Evolutionary conservation across 2,888 invertebrate species (phyloP).

Genomic region (Papilio gigon): DNA sequence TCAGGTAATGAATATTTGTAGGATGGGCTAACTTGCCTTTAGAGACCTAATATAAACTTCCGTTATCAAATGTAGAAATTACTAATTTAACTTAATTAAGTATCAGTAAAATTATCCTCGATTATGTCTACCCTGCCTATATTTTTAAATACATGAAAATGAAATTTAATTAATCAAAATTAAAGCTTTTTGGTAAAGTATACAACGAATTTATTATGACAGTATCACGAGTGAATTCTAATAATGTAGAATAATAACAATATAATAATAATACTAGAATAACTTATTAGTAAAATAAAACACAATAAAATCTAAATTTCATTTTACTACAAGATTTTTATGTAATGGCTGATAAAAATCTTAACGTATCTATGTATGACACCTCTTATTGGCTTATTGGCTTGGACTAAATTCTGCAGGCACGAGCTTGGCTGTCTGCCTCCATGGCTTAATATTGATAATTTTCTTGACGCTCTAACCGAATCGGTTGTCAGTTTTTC

Average conservation of each 20-base stretch:
- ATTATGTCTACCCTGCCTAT: not conserved
- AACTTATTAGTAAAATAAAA: no score
- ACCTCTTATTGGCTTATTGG: no score
- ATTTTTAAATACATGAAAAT: not conserved
- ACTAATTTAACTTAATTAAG: conserved; percentile 4
- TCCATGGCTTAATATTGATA: conserved; percentile 40
- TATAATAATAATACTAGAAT: no score
- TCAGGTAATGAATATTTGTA: not conserved
- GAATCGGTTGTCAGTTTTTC: conserved; percentile 26
- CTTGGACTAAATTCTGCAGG: conserved; percentile 11
- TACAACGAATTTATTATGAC: no score
- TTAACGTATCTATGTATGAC: no score
- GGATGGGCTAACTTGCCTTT: conserved; percentile 9
- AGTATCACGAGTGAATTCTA: no score
- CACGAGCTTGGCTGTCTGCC: conserved; percentile 43
- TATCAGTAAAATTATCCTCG: not conserved
- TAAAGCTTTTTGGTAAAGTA: no score
- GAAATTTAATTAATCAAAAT: not conserved
- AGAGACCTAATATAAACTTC: conserved; percentile 18
- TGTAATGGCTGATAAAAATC: no score
- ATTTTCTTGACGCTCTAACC: conserved; percentile 43
- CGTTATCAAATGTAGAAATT: not conserved
- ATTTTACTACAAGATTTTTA: no score
- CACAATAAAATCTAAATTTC: no score
- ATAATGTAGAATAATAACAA: no score